Base-by-base conservation (phyloP, 2,888 invertebrate species). In the Heterodera filipjevi region DNA sequence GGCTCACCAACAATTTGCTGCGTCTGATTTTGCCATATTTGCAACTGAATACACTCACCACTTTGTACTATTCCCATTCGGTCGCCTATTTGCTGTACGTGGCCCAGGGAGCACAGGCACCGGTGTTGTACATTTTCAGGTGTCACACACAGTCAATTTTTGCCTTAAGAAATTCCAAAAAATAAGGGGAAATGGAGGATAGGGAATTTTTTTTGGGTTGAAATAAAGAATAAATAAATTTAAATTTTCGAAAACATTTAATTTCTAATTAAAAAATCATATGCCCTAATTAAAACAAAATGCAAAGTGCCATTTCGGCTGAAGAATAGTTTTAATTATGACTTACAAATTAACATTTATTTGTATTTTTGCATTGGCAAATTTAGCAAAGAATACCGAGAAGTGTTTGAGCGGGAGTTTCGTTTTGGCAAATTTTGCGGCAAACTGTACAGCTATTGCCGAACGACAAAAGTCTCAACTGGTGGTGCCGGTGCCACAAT, bases 1-100 rank as follows among this genome's bases (percentile, higher is more conserved):
- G 59, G 59, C 59, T 59, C 27, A 59, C 59, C 59, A 59, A 59
- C 59, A 59, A 59, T 59, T 59, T 59, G n/a, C 59, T 59, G 2
- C 59, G 59, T n/a, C 27, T 59, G 59, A n/a, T 59, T 59, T 59
- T 59, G 59, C 59, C 59, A 27, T 27, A 27, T 59, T 59, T 59
- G 59, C n/a, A 27, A 5, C 12, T 59, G 59, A 12, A 59, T 5
- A 59, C 27, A 27, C n/a, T 59, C 8, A 8, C 5, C 27, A 6
- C 59, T 6, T n/a, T 59, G n/a, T 59, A 59, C 59, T 59, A 59
- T 22, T 59, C 59, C 59, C n/a, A 59, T 59, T 59, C 59, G 59
- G 59, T 59, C 27, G 59, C 59, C 27, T 59, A 27, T 59, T 10
- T 59, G n/a, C 59, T 59, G 10, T 59, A 59, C 27, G 3, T 59